Evolutionary conservation across 2,113 vertebrate species (phyloP).

Genomic region (Scytalopus superciliaris): DNA sequence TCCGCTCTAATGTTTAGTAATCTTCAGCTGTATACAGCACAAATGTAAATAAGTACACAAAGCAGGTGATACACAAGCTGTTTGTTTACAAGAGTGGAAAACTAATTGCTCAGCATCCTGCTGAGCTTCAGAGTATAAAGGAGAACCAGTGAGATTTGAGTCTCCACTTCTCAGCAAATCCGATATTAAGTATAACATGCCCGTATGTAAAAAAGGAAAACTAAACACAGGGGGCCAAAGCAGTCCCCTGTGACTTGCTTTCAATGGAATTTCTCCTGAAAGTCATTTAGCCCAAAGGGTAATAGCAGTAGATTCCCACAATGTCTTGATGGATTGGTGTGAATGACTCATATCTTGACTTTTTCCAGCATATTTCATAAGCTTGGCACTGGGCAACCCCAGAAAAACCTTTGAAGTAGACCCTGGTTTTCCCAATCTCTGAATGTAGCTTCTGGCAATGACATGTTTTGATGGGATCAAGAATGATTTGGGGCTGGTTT

Average conservation of each 20-base stretch:
- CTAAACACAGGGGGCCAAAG: neutral
- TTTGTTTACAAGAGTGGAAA: neutral
- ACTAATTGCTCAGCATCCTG: neutral
- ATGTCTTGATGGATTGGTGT: neutral
- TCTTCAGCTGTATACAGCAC: neutral
- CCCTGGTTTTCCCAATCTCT: neutral
- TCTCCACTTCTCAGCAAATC: neutral
- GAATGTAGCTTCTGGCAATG: neutral
- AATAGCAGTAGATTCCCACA: neutral
- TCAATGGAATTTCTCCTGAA: conserved; percentile 8
- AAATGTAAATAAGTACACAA: neutral
- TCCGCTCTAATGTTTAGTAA: neutral
- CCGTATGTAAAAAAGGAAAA: neutral
- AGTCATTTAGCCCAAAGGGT: neutral
- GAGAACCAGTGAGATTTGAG: neutral
- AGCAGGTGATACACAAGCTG: neutral
- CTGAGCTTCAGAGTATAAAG: neutral
- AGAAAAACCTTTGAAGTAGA: neutral
- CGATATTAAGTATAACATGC: neutral
- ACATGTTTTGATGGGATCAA: neutral
- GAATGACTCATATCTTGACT: neutral
- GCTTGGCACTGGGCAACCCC: neutral
- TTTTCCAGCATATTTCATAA: neutral
- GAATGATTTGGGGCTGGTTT: neutral
- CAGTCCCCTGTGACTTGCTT: neutral